Conservation (phyloP, 53 echinoderm and acorn worm genomes). For the Actinopyga echinites region DNA sequence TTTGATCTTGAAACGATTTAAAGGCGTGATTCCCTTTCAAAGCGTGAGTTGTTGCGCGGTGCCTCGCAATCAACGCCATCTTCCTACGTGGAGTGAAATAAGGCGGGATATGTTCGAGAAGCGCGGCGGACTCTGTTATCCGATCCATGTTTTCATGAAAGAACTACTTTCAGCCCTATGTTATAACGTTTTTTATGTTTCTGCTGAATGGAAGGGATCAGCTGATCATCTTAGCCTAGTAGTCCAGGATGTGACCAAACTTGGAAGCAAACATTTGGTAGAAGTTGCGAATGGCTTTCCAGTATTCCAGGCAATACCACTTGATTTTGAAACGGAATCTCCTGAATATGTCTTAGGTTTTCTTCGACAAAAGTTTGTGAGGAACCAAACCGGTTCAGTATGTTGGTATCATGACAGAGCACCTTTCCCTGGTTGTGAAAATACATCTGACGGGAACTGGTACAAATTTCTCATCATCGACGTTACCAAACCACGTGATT, state of each 20-base stretch:
- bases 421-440: not conserved
- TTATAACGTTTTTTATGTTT: not conserved
- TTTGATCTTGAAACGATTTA: constrained; percentile 20
- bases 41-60: constrained; percentile 15
- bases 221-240: constrained; percentile 20
- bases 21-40: constrained; percentile 31
- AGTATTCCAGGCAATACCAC: constrained; percentile 32
- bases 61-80: not conserved
- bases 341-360: constrained; percentile 15
- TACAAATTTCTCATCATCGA: not conserved
- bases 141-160: constrained; percentile 17
- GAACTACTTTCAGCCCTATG: constrained; percentile 23
- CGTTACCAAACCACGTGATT: not conserved
- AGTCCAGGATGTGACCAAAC: not conserved
- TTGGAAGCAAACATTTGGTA: not conserved
- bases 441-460: constrained; percentile 11
- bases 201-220: not conserved
- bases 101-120: not conserved
- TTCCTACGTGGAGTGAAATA: constrained; percentile 24
- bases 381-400: not conserved
- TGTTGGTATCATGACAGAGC: constrained; percentile 18
- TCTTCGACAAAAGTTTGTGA: constrained; percentile 28
- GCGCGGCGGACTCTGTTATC: constrained; percentile 30
- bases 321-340: constrained; percentile 40
- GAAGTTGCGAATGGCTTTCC: constrained; percentile 49